Evolutionary conservation across 2,888 invertebrate genomes (phyloP), one percentile per base, ranked within the genome.

Genomic region (Psylliodes chrysocephalus): DNA sequence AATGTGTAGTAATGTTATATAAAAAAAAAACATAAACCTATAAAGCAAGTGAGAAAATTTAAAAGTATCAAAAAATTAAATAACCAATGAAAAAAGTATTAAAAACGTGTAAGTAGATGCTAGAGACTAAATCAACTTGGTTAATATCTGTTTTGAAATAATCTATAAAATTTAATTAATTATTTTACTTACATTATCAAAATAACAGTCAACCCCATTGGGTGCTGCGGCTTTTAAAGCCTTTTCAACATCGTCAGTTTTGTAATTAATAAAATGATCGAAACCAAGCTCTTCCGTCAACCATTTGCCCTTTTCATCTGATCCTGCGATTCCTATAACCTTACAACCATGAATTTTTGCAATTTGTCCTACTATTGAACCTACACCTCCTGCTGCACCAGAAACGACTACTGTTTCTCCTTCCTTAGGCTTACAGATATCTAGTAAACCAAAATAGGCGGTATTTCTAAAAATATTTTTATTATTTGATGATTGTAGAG

Each of bases 311-410:
- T 92, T 92, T 18, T 87, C 88, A 68, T 90, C 87, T 5, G 87
- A 85, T 0, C 92, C 91, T 12, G 90, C 88, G 71, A 90, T 87
- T 2, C 91, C 92, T 68, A 92, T 88, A 0, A 91, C 91, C 62
- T 81, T 85, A 72, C 90, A 88, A 10, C 88, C 90, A 79, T 89
- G 84, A 53, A 89, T 85, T 82, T 92, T 92, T 0, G 88, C 92
- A 68, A 93, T 90, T 84, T 93, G 93, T 1, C 92, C 92, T 25
- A 91, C 92, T 51, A 90, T 85, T 60, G 87, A 89, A 3, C 93
- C 93, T 10, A 93, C 92, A 28, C 91, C 92, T 12, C 93, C 93
- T 28, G 91, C 92, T 15, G 92, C 93, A 2, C 89, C 89, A 33
- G 88, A 89, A 1, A 93, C 86, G 0, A 90, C 89, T 10, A 93